phyloP scores from a whole-genome alignment of 2,797 vertebrate species.

The Pelobates cultripes region DNA sequence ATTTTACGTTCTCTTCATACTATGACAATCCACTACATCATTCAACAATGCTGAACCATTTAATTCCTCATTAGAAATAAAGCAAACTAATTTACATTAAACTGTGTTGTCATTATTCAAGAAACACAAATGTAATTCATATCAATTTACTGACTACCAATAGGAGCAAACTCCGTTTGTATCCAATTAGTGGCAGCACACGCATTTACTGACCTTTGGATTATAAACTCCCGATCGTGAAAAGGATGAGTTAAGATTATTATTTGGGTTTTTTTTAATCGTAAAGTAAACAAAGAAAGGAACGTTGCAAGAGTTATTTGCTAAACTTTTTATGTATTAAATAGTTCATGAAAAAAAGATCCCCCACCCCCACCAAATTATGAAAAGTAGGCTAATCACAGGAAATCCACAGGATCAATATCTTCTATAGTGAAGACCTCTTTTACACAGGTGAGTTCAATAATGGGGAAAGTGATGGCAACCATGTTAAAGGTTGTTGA shows the following conservation, averaged over 20 bases:
- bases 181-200: not conserved
- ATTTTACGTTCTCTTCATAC: too few relatives aligned
- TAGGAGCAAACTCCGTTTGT: not conserved
- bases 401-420: too few relatives aligned
- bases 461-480: too few relatives aligned
- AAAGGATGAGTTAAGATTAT: not conserved
- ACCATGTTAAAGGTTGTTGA: too few relatives aligned
- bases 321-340: too few relatives aligned
- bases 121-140: slow-evolving; percentile 29
- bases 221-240: not conserved
- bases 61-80: slow-evolving; percentile 21
- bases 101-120: slow-evolving; percentile 21
- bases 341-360: too few relatives aligned
- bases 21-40: not conserved
- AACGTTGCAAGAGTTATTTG: too few relatives aligned
- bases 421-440: too few relatives aligned
- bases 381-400: too few relatives aligned
- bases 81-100: slow-evolving; percentile 27
- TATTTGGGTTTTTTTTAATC: not conserved
- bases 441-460: too few relatives aligned
- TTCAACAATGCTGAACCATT: slow-evolving; percentile 12
- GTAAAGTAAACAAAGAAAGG: not conserved
- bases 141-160: slow-evolving; percentile 18
- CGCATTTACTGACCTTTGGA: not conserved
- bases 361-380: too few relatives aligned